Evolutionary conservation across 2,797 vertebrate species (phyloP).

Genomic region (Melanotaenia boesemani): DNA sequence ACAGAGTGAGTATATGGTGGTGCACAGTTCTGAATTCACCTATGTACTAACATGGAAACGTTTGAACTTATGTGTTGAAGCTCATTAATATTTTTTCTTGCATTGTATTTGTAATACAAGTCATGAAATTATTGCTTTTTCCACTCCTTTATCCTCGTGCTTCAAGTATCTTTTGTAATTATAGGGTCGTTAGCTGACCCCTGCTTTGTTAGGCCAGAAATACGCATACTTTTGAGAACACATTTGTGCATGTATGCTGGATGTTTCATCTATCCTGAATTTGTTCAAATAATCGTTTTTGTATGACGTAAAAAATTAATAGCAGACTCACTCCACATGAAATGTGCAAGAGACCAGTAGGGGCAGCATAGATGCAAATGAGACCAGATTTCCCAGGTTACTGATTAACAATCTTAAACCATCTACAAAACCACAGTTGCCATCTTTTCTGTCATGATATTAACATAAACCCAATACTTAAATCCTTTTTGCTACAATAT

Average conservation of each 20-base stretch:
- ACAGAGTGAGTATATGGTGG: background rate
- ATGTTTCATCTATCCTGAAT: background rate
- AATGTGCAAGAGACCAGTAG: background rate
- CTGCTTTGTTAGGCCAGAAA: background rate
- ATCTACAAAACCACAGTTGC: background rate
- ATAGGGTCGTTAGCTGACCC: no score
- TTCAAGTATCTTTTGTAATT: background rate
- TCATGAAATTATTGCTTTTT: background rate
- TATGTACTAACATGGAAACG: background rate
- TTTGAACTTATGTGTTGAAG: background rate
- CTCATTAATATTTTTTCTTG: no score
- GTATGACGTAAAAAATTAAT: background rate
- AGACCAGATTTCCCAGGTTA: background rate
- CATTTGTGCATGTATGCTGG: background rate
- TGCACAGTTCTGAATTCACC: background rate
- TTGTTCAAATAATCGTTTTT: background rate
- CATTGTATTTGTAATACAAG: background rate
- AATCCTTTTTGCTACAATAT: background rate
- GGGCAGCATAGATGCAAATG: background rate
- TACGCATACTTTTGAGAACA: background rate
- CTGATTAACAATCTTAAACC: background rate
- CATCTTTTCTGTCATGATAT: background rate
- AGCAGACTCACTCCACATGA: background rate
- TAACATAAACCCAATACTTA: background rate
- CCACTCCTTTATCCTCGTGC: background rate